These are phyloP conservation scores for Micoletzkya japonica DNA, from an alignment of 2,888 invertebrate genomes.

Conservation along the genomic window DNA sequence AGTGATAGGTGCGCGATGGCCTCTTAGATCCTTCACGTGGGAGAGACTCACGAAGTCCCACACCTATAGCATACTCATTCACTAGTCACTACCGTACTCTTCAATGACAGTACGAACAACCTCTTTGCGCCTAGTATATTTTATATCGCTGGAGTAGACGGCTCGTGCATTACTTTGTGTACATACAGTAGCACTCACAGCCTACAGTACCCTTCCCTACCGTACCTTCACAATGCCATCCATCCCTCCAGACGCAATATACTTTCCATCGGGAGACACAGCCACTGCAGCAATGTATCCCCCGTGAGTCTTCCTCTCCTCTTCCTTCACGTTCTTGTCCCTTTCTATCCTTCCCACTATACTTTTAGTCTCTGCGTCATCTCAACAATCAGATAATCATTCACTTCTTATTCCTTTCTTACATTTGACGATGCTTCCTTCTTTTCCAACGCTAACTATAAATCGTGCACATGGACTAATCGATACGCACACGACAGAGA, in stretches of 20 bases:
- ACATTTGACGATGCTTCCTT: conserved; percentile 60
- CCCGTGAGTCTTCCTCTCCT: conserved; percentile 39
- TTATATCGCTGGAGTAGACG: too few species aligned
- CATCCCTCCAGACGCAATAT: conserved; percentile 52
- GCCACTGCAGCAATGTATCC: conserved; percentile 53
- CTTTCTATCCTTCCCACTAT: conserved; percentile 49
- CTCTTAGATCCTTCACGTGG: conserved; percentile 48
- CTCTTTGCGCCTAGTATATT: too few species aligned
- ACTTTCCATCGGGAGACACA: conserved; percentile 54
- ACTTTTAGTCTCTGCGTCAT: conserved; percentile 41
- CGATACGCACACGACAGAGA: conserved; percentile 45
- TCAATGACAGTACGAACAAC: neutral
- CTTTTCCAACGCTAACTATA: conserved; percentile 56
- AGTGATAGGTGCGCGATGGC: conserved; percentile 53
- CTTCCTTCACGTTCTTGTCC: conserved; percentile 36
- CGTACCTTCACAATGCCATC: conserved; percentile 51
- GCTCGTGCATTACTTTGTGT: too few species aligned
- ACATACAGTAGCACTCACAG: neutral
- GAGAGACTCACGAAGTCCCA: conserved; percentile 53
- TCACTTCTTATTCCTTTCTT: conserved; percentile 21
- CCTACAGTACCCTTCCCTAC: neutral
- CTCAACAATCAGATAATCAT: conserved; percentile 45
- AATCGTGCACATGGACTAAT: conserved; percentile 49
- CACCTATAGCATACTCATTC: conserved; percentile 31
- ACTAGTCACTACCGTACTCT: neutral